Percentiles rank a stretch among this genome's conserved stretches.
These are phyloP conservation scores for Thinocorus orbignyianus DNA, from an alignment of 2,113 vertebrate species.

Conservation along the genomic window DNA sequence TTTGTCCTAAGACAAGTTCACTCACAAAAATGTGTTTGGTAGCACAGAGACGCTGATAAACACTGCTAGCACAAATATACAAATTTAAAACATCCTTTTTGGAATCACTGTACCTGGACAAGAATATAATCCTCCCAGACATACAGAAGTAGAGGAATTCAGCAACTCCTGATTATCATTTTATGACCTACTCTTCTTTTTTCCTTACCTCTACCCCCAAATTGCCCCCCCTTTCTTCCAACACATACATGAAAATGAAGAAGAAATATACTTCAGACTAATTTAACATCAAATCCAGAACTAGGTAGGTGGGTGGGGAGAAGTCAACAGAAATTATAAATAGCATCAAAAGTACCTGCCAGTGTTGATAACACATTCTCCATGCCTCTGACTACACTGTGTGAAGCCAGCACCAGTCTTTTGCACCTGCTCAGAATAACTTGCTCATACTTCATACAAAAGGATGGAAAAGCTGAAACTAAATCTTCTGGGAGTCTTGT, in stretches of 20 bases:
- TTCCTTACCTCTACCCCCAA: background rate
- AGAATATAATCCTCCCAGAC: background rate
- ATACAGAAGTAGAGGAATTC: background rate
- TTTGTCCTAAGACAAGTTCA: background rate
- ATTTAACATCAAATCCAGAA: background rate
- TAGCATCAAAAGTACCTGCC: background rate
- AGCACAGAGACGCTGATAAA: too few relatives aligned
- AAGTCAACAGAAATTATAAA: background rate
- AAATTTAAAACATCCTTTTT: fast-evolving
- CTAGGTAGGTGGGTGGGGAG: background rate
- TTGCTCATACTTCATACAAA: background rate
- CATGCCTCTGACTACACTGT: background rate
- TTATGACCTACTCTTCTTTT: background rate
- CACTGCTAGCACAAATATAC: too few relatives aligned
- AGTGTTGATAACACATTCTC: background rate
- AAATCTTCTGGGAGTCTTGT: background rate
- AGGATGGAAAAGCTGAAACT: background rate
- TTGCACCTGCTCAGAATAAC: background rate
- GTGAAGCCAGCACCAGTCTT: background rate
- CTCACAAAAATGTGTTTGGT: fast-evolving
- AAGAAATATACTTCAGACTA: background rate
- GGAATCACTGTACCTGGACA: background rate
- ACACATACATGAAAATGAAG: background rate
- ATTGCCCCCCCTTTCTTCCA: background rate
- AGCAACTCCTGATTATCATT: background rate